phyloP scores from a whole-genome alignment of 2,797 vertebrate species.

The Tachyglossus aculeatus region DNA sequence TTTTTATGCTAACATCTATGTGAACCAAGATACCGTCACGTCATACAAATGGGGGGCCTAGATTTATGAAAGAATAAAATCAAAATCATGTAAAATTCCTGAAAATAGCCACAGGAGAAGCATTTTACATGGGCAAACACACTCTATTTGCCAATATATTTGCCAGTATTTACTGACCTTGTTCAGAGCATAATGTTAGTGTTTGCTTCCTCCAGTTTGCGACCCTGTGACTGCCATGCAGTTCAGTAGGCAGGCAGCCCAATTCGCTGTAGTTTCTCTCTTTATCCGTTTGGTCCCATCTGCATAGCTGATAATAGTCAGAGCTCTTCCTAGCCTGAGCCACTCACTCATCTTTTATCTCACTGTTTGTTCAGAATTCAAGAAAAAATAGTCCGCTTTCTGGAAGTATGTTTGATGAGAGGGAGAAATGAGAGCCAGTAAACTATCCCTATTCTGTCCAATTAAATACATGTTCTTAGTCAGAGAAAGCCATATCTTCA shows the following conservation, averaged over 20 bases:
- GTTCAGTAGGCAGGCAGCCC: slow-evolving; percentile 56
- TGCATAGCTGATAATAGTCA: slow-evolving; percentile 45
- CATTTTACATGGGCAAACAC: slow-evolving; percentile 29
- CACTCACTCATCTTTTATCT: slow-evolving; percentile 20
- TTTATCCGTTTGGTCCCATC: slow-evolving; percentile 61
- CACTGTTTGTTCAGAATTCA: neutral
- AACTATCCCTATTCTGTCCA: neutral
- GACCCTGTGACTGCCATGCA: slow-evolving; percentile 52
- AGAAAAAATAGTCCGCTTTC: neutral
- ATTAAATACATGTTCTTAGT: neutral
- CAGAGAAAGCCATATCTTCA: neutral
- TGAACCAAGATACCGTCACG: slow-evolving; percentile 45
- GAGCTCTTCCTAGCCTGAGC: slow-evolving; percentile 22
- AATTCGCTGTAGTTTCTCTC: slow-evolving; percentile 54
- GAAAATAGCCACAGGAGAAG: slow-evolving; percentile 39
- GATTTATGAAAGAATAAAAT: slow-evolving; percentile 51
- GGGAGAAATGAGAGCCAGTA: neutral
- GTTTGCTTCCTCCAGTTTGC: slow-evolving; percentile 62
- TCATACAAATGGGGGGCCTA: slow-evolving; percentile 49
- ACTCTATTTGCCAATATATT: slow-evolving; percentile 46
- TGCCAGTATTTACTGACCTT: slow-evolving; percentile 69
- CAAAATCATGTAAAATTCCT: slow-evolving; percentile 29
- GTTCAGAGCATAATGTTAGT: slow-evolving; percentile 63
- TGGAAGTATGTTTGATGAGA: neutral
- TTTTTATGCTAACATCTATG: slow-evolving; percentile 30